These are phyloP conservation scores for Oreochromis tanganicae DNA, from an alignment of 2,113 vertebrate species.

Conservation along the genomic window DNA sequence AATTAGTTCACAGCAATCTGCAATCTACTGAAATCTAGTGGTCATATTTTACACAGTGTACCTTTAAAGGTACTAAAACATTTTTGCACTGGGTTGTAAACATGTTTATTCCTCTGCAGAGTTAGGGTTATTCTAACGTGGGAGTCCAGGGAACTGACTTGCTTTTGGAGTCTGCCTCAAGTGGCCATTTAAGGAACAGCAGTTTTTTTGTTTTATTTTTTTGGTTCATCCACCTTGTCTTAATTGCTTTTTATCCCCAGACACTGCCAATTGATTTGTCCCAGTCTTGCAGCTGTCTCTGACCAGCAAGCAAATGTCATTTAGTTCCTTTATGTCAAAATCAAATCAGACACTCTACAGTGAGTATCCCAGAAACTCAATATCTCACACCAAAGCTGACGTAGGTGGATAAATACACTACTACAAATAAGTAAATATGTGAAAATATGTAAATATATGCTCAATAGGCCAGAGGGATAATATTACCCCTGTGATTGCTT, in stretches of 20 bases:
- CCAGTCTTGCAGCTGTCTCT: not conserved
- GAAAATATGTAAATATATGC: not conserved
- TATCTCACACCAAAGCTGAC: not conserved
- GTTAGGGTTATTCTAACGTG: not conserved
- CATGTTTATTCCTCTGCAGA: not conserved
- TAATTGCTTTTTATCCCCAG: not conserved
- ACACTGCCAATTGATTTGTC: not conserved
- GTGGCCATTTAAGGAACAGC: not conserved
- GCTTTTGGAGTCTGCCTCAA: not conserved
- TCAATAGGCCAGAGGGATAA: not conserved
- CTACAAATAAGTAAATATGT: not conserved
- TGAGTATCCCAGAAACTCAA: not conserved
- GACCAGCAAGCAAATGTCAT: not conserved
- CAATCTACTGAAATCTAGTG: not conserved
- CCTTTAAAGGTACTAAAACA: not conserved
- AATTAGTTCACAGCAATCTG: not conserved
- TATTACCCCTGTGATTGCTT: not conserved
- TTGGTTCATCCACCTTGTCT: rapidly evolving
- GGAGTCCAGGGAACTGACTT: not conserved
- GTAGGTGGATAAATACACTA: not conserved
- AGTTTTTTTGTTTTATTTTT: not conserved
- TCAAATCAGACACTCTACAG: not conserved
- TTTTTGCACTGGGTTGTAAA: not conserved
- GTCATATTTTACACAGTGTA: rapidly evolving
- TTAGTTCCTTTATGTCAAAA: not conserved